phyloP scores from a whole-genome alignment of 1,140 invertebrate species.

The Drosophila orena region DNA sequence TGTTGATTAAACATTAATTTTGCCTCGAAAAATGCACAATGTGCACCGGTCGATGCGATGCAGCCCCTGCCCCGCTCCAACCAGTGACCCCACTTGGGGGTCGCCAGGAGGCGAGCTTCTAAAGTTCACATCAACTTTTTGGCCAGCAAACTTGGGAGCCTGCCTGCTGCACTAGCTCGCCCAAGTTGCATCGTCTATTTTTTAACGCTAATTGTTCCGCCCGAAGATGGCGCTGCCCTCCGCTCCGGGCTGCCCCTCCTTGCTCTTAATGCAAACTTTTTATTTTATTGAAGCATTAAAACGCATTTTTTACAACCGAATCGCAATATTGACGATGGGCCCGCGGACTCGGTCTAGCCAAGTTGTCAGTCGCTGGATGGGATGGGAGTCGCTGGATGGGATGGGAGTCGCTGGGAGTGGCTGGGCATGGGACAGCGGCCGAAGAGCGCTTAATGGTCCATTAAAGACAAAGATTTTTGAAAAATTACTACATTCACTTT shows the following conservation, averaged over 20 bases:
- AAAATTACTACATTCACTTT: slow-evolving; percentile 80
- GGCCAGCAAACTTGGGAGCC: background rate
- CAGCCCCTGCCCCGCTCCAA: background rate
- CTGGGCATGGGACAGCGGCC: slow-evolving; percentile 26
- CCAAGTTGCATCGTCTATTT: slow-evolving; percentile 27
- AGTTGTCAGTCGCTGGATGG: slow-evolving; percentile 8
- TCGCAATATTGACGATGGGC: slow-evolving; percentile 75
- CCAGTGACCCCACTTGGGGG: slow-evolving; percentile 14
- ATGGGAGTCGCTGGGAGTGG: too few relatives aligned
- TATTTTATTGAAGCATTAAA: slow-evolving; percentile 85
- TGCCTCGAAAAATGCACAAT: slow-evolving; percentile 51
- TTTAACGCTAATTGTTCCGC: slow-evolving; percentile 82
- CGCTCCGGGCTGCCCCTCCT: background rate
- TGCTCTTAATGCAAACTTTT: slow-evolving; percentile 79
- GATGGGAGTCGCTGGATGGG: too few relatives aligned
- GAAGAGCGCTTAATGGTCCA: slow-evolving; percentile 77
- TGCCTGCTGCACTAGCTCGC: background rate
- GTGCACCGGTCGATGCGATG: slow-evolving; percentile 21
- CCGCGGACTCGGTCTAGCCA: slow-evolving; percentile 43
- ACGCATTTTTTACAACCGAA: slow-evolving; percentile 83
- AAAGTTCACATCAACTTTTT: background rate
- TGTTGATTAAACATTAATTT: slow-evolving; percentile 75
- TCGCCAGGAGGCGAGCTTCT: background rate
- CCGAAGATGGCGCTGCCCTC: background rate
- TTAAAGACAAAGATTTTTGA: slow-evolving; percentile 84